phyloP scores from a whole-genome alignment of 2,113 vertebrate genomes.

The Apus apus region DNA sequence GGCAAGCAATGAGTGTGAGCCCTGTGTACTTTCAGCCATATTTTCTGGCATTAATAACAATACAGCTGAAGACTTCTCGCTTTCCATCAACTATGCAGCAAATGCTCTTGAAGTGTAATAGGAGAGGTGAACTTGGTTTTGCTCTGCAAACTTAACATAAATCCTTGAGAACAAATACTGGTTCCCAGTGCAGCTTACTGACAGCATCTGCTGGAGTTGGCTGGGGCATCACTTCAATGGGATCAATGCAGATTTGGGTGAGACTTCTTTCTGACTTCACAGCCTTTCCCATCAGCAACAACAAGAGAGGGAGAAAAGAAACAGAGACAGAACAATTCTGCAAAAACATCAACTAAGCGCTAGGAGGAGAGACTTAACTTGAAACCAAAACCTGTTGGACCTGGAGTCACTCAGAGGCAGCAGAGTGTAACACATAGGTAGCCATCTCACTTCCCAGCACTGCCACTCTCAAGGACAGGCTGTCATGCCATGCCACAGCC shows the following conservation, averaged over 20 bases:
- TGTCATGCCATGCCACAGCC: accelerated
- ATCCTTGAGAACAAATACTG: background rate
- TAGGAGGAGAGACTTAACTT: background rate
- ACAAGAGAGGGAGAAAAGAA: background rate
- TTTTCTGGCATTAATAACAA: constrained; percentile 3
- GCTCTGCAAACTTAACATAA: background rate
- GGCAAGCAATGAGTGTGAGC: background rate
- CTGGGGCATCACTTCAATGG: background rate
- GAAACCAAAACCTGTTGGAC: background rate
- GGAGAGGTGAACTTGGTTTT: background rate
- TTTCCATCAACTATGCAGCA: background rate
- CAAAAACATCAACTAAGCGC: background rate
- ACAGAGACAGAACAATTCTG: background rate
- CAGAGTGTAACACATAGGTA: accelerated
- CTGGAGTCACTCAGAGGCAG: background rate
- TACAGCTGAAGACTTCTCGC: background rate
- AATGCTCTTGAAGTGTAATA: background rate
- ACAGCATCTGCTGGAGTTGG: background rate
- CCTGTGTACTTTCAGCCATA: background rate
- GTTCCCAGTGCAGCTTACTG: background rate
- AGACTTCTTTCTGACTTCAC: background rate
- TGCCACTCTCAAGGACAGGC: background rate
- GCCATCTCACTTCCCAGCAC: background rate
- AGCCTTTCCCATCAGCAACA: background rate
- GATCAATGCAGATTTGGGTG: background rate